Conservation (phyloP, 2,888 invertebrate species). For the Ophion obscuratus region DNA sequence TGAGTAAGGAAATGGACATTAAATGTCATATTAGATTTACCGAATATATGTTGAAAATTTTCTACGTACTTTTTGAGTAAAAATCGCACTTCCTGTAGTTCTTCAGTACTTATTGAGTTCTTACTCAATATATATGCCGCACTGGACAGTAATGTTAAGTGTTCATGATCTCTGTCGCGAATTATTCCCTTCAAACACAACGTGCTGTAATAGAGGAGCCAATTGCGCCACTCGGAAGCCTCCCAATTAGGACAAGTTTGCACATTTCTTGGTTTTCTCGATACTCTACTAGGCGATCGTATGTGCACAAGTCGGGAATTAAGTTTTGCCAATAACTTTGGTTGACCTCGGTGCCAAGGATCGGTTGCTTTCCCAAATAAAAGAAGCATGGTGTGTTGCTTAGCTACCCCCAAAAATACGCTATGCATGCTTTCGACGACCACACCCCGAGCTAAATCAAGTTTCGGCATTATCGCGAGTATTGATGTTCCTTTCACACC, state of each 20-base stretch:
- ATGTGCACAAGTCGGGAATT: not conserved
- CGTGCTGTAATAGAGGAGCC: constrained; percentile 33
- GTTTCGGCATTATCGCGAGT: constrained; percentile 9
- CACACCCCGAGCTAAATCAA: constrained; percentile 24
- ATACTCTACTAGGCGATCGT: constrained; percentile 26
- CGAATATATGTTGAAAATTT: constrained; percentile 49
- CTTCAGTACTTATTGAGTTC: constrained; percentile 34
- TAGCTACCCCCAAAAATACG: constrained; percentile 35
- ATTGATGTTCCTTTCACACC: constrained; percentile 33
- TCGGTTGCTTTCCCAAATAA: constrained; percentile 22
- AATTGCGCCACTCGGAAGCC: constrained; percentile 20
- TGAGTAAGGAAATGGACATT: constrained; percentile 59
- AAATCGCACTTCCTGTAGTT: constrained; percentile 29
- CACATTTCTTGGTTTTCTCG: constrained; percentile 34
- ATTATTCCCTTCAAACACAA: constrained; percentile 56
- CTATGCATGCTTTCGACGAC: constrained; percentile 45
- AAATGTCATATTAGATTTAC: constrained; percentile 49
- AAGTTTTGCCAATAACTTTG: not conserved
- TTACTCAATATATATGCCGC: constrained; percentile 37
- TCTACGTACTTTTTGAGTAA: constrained; percentile 37
- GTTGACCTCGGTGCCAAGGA: constrained; percentile 29
- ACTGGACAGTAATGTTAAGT: constrained; percentile 42
- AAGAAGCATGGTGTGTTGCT: constrained; percentile 28
- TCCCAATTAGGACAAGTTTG: constrained; percentile 26
- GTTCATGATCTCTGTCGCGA: constrained; percentile 28